Evolutionary conservation across 2,888 invertebrate genomes (phyloP).

Genomic region (Drosophila antonietae): DNA sequence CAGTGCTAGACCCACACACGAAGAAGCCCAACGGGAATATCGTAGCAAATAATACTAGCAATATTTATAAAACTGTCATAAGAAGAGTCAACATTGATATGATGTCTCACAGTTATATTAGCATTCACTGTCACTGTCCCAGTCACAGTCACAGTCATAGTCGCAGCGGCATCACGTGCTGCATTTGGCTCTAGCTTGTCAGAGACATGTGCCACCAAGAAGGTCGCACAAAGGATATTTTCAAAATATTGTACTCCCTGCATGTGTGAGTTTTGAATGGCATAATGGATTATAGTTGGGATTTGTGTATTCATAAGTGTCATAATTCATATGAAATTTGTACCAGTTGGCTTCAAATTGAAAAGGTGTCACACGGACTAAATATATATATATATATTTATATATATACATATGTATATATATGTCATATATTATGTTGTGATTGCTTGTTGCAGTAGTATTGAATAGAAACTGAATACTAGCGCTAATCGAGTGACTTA

Average conservation of each 20-base stretch:
- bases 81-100: constrained; percentile 28
- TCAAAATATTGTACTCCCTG: constrained; percentile 28
- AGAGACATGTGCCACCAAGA: constrained; percentile 45
- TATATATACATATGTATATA: too few relatives aligned
- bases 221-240: constrained; percentile 37
- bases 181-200: constrained; percentile 63
- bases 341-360: constrained; percentile 46
- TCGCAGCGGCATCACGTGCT: constrained; percentile 63
- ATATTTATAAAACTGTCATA: constrained; percentile 65
- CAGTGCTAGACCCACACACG: constrained; percentile 33
- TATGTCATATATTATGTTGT: too few relatives aligned
- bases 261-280: constrained; percentile 43
- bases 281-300: constrained; percentile 53
- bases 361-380: constrained; percentile 47
- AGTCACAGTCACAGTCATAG: not conserved
- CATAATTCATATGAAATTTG: constrained; percentile 73
- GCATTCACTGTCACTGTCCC: constrained; percentile 8
- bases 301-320: constrained; percentile 57
- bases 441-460: too few relatives aligned
- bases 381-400: too few relatives aligned
- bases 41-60: constrained; percentile 36
- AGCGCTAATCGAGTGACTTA: too few relatives aligned
- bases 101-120: constrained; percentile 26
- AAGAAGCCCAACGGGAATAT: constrained; percentile 28
- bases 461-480: too few relatives aligned